These are phyloP conservation scores for Trilocha varians DNA, from an alignment of 2,888 invertebrate species.

Conservation along the genomic window DNA sequence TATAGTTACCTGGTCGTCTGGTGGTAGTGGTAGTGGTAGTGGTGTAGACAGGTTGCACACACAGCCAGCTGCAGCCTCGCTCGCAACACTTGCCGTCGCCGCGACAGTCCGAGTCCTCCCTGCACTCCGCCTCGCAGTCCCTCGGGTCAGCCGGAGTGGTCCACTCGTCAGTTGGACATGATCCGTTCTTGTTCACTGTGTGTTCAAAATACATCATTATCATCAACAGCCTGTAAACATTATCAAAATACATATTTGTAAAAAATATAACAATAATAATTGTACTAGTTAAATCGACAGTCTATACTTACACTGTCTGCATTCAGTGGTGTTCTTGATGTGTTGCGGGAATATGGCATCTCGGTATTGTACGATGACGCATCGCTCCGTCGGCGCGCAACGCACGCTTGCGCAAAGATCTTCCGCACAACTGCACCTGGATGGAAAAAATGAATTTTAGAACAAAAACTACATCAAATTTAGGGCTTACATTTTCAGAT, in stretches of 20 bases:
- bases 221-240: too few relatives aligned
- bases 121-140: constrained; percentile 80
- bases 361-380: constrained; percentile 76
- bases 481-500: too few relatives aligned
- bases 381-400: constrained; percentile 78
- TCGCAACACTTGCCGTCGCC: constrained; percentile 86
- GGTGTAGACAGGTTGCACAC: constrained; percentile 50
- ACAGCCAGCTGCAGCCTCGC: constrained; percentile 83
- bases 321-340: constrained; percentile 70
- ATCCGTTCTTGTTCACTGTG: constrained; percentile 76
- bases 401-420: constrained; percentile 79
- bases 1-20: constrained; percentile 29
- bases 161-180: constrained; percentile 27
- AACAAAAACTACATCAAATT: too few relatives aligned
- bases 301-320: constrained; percentile 73
- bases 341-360: constrained; percentile 35
- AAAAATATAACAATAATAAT: not conserved
- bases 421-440: constrained; percentile 51
- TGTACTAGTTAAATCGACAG: not conserved
- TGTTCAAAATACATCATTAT: not conserved
- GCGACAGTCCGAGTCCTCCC: constrained; percentile 86
- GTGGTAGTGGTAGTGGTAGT: constrained; percentile 22
- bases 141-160: constrained; percentile 20
- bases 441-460: too few relatives aligned
- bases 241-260: too few relatives aligned